Base-by-base conservation (phyloP, 2,888 invertebrate genomes). In the Trachelus tabidus region DNA sequence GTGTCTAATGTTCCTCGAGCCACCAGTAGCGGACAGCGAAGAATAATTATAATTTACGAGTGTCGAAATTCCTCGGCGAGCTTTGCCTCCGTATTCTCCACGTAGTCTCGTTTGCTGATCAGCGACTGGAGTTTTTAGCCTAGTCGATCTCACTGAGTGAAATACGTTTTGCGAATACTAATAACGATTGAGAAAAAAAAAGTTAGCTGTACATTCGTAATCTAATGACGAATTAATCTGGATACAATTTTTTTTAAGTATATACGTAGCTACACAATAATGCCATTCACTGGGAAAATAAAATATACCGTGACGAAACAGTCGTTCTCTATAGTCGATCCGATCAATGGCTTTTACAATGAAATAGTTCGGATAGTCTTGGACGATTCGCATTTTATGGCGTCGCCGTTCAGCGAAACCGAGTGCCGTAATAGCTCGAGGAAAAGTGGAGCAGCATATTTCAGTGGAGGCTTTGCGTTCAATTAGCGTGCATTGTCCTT, bases 31-130 rank as follows among this genome's bases (percentile, higher is more conserved):
- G 71, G 71, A 71, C 31, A 56, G 56, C 56, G 33, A 34, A 30
- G 71, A 71, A 71, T 71, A 71, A 71, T 71, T 71, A 71, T 71
- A 71, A 71, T 71, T 71, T 71, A 71, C 71, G 71, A 71, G 71
- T 12, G 71, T 34, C 11, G 71, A 23, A 71, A 71, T 71, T 71
- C 71, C 71, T 71, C 12, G 71, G 31, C 71, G 71, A 33, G 71
- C 71, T 30, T 71, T 30, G 71, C 31, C 31, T 71, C 33, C 71
- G 71, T 33, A 12, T 71, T 33, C 11, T 33, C 23, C 71, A 23
- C 71, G 23, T 31, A 11, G 15, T 56, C 9, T 56, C 23, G 56
- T 56, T 23, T 56, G 2, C 56, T 23, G 56, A 56, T 56, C 56
- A 23, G 56, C 9, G 23, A 56, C 56, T 23, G 56, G 9, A 56